Base-by-base conservation (phyloP, 2,888 invertebrate genomes). In the Hyppa rectilinea region DNA sequence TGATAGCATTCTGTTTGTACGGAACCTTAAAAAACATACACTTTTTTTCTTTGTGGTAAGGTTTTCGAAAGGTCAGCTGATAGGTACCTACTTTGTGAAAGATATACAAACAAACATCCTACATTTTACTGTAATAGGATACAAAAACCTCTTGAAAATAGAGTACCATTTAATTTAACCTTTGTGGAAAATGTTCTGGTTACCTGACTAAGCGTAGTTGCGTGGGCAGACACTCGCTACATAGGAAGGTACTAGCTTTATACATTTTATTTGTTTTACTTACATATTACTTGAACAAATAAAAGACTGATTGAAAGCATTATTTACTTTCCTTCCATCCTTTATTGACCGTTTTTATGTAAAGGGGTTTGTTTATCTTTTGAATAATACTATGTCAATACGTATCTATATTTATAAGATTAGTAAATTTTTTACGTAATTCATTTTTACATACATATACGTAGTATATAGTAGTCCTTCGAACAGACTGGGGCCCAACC, bases 131-230 rank as follows among this genome's bases (percentile, higher is more conserved):
- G 26, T 72, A 56, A 66, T 45, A 62, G 29, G 66, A 71, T 60
- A 67, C 40, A 4, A 60, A 40, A 60, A 50, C 38, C 62, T 63
- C 45, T 72, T 78, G 23, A 40, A 60, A 65, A 53, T 38, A 34
- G 38, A 61, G 49, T 49, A 78, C 14, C 26, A 74, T 78, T 66
- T 43, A 43, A 80, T 75, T 67, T 61, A 40, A n/a, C 29, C 14
- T 10, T 29, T 23, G 49, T 50, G 43, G 71, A 64, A 70, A 61
- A 64, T 53, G 23, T 60, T 61, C 47, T 50, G 26, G 65, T 60
- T 63, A 62, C 43, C 29, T 47, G 34, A 10, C 3, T 29, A 31
- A 53, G 36, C 17, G 36, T 17, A 26, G 43, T 12, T 12, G 23
- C 49, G 71, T 58, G 53, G 71, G 65, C 34, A 61, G 34, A 49